Percentiles rank a stretch among this genome's conserved stretches.
phyloP scores from a whole-genome alignment of 1,140 invertebrate species.

The Tyrophagus putrescentiae region DNA sequence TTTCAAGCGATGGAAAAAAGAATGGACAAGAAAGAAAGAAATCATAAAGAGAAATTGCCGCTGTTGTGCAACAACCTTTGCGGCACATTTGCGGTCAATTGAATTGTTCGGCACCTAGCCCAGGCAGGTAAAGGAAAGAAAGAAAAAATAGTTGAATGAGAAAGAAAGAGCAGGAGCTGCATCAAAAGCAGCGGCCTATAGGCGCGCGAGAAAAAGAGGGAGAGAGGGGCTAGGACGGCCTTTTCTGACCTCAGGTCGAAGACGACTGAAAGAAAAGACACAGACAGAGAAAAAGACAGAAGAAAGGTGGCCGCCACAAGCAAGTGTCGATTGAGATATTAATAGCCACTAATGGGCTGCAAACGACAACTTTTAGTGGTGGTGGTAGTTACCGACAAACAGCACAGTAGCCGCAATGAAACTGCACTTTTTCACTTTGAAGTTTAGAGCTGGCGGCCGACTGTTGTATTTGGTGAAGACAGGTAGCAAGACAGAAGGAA shows the following conservation, averaged over 20 bases:
- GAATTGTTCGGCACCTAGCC: background rate
- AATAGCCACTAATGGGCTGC: conserved; percentile 12
- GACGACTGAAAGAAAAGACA: background rate
- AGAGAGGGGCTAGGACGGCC: background rate
- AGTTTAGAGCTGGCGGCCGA: too few species aligned
- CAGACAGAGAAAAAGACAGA: background rate
- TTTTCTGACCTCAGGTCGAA: too few species aligned
- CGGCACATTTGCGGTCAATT: conserved; percentile 16
- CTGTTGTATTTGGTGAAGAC: background rate
- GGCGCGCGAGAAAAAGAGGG: background rate
- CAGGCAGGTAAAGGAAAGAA: background rate
- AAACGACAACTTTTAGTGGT: too few species aligned
- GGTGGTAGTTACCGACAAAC: too few species aligned
- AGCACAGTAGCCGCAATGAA: too few species aligned
- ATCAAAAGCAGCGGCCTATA: background rate
- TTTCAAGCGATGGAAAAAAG: background rate
- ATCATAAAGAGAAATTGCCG: background rate
- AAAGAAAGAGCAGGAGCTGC: background rate
- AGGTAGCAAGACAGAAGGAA: background rate
- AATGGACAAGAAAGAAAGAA: too few species aligned
- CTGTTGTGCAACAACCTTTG: background rate
- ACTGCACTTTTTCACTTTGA: too few species aligned
- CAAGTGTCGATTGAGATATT: background rate
- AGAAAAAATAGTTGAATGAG: background rate
- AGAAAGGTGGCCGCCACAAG: background rate